These are phyloP conservation scores for Melieria picta DNA, from an alignment of 2,888 invertebrate species.

Conservation along the genomic window DNA sequence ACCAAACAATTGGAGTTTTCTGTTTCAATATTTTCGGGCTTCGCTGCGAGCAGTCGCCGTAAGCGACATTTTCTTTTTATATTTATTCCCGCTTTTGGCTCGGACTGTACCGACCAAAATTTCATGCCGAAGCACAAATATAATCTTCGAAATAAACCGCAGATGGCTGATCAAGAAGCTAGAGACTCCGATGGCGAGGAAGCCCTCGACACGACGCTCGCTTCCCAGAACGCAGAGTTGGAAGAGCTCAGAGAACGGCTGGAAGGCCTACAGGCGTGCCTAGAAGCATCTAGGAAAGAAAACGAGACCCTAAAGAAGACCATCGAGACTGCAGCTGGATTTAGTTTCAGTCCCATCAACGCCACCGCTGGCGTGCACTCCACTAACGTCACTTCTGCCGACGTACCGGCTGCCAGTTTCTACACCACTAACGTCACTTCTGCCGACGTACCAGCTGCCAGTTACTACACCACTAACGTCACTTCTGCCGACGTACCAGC, in stretches of 20 bases:
- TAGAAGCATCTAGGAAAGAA: constrained; percentile 2
- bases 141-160: background rate
- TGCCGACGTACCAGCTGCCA: too few relatives aligned
- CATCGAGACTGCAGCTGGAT: too few relatives aligned
- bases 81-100: constrained; percentile 1
- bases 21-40: too few relatives aligned
- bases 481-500: background rate
- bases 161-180: too few relatives aligned
- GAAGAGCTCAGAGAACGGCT: background rate
- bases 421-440: too few relatives aligned
- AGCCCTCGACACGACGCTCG: background rate
- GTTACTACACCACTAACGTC: background rate
- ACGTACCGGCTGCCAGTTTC: too few relatives aligned
- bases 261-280: background rate
- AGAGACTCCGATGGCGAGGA: background rate
- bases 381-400: too few relatives aligned
- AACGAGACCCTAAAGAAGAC: background rate
- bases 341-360: too few relatives aligned
- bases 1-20: too few relatives aligned
- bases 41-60: too few relatives aligned
- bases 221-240: background rate
- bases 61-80: constrained; percentile 12
- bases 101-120: background rate
- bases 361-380: background rate
- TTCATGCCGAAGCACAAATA: background rate